These are phyloP conservation scores for Varanus salvator DNA, from an alignment of 2,113 vertebrate genomes.

Conservation along the genomic window DNA sequence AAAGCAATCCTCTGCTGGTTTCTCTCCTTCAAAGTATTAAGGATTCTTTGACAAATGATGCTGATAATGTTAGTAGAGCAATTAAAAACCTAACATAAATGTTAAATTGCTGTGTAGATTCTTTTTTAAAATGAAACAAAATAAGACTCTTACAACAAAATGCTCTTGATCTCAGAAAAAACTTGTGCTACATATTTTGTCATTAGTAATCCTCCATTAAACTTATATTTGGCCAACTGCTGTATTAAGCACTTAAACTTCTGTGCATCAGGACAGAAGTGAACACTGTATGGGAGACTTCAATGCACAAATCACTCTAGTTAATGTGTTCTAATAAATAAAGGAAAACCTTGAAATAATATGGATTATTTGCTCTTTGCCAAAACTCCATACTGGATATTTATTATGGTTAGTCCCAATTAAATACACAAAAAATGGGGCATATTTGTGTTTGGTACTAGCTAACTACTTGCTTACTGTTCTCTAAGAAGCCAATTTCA, in stretches of 20 bases:
- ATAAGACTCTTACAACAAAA: background rate
- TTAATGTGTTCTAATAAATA: background rate
- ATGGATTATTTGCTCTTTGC: background rate
- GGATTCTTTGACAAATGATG: background rate
- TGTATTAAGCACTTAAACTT: constrained; percentile 16
- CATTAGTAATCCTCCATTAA: constrained; percentile 36
- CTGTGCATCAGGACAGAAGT: constrained; percentile 25
- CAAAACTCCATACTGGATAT: background rate
- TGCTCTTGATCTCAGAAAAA: background rate
- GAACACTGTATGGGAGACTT: background rate
- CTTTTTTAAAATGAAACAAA: background rate
- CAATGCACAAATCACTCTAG: background rate
- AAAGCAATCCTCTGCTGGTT: background rate
- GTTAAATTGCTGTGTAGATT: background rate
- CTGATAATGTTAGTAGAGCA: background rate
- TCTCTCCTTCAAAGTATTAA: background rate
- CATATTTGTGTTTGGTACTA: background rate
- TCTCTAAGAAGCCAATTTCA: background rate
- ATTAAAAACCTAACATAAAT: background rate
- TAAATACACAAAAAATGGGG: background rate
- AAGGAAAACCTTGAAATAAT: background rate
- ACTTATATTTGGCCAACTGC: background rate
- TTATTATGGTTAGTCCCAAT: background rate
- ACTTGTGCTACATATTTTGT: constrained; percentile 8
- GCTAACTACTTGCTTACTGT: background rate